Base-by-base conservation (phyloP, 2,888 invertebrate genomes). In the Poecilus cupreus region DNA sequence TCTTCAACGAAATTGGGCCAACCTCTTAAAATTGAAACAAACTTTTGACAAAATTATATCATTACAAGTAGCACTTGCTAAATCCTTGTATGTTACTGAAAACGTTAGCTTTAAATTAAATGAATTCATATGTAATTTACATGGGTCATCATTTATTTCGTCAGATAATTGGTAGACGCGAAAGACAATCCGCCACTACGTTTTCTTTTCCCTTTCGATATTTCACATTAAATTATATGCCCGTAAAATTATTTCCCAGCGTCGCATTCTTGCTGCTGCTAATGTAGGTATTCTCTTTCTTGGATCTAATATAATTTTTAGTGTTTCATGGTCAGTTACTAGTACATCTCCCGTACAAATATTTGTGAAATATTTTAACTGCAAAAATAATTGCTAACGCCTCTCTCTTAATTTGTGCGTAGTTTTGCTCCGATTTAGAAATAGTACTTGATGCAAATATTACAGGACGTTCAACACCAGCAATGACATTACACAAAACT, bases 311-410 rank as follows among this genome's bases (percentile, higher is more conserved):
- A 86, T 84, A 5, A 82, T 78, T 68, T 81, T 70, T 8, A 85
- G 68, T 5, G 84, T 76, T 24, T 54, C 78, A 78, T 83, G 82
- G 76, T 87, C 86, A 8, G 82, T 84, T 75, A 82, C 32, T 32
- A 85, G 20, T 5, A 20, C 64, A 68, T 11, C 83, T 16, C 3
- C 89, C 90, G 83, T 85, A 88, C 1, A 90, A 57, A 83, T 88
- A 90, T 22, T 87, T 84, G 74, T 88, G 87, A 84, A 89, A 90
- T 83, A 87, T 87, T 24, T 85, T 85, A 1, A 89, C 85, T 0
- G 87, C 88, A 82, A 85, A 89, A 11, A 88, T 83, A 3, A 89
- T 84, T 11, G 86, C 86, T 13, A 54, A 6, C 1, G 51, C 51
- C 11, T 54, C 51, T 20, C 51, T 16, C 51, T n/a, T n/a, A 4